Conservation (phyloP, 2,113 vertebrate species). For the Paradisaea rubra region DNA sequence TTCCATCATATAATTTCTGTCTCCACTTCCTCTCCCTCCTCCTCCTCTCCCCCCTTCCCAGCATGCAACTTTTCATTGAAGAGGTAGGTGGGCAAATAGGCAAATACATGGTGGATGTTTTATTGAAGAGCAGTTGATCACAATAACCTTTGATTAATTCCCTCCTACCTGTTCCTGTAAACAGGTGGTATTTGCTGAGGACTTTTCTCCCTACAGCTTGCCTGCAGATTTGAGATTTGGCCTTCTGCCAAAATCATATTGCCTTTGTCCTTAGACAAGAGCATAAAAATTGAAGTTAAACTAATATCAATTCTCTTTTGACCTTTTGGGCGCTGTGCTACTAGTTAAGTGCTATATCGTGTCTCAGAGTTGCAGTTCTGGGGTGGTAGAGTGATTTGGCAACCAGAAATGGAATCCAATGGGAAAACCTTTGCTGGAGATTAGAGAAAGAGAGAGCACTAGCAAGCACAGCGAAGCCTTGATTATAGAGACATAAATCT, state of each 20-base stretch:
- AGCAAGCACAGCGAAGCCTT: not conserved
- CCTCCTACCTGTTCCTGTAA: not conserved
- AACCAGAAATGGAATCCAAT: not conserved
- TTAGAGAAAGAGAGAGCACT: not conserved
- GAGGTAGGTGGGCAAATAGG: not conserved
- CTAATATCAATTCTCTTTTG: constrained; percentile 29
- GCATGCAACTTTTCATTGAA: not conserved
- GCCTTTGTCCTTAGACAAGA: constrained; percentile 25
- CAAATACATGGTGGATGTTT: not conserved
- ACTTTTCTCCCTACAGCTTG: not conserved
- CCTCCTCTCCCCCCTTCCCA: not conserved
- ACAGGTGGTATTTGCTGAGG: not conserved
- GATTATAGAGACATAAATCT: not conserved
- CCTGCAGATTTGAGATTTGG: constrained; percentile 19
- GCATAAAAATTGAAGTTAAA: constrained; percentile 45
- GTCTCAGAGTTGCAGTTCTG: not conserved
- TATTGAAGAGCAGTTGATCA: not conserved
- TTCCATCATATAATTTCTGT: not conserved
- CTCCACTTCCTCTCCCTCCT: not conserved
- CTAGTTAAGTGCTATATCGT: not conserved
- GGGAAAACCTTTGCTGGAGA: not conserved
- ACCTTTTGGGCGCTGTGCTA: constrained; percentile 12
- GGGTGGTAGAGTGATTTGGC: not conserved
- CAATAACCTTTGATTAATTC: constrained; percentile 2
- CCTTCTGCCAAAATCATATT: constrained; percentile 23